These are phyloP conservation scores for Drosophila obscura DNA, from an alignment of 1,140 invertebrate species.

Conservation along the genomic window DNA sequence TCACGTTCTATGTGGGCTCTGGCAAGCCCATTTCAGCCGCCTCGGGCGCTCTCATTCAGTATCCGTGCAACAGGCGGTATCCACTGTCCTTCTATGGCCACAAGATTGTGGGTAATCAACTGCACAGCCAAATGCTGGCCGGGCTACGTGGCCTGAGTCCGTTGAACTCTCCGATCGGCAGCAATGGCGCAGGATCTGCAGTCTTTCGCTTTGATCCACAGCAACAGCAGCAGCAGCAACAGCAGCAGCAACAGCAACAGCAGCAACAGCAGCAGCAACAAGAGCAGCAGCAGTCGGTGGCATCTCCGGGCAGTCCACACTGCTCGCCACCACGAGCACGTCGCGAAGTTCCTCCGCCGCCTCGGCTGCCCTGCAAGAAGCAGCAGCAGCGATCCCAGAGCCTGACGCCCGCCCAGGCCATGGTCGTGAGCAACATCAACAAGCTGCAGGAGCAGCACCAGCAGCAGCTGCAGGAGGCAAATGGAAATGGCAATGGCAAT, in stretches of 20 bases:
- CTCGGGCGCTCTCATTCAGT: constrained; percentile 93
- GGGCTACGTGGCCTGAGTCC: constrained; percentile 76
- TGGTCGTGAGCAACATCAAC: constrained; percentile 73
- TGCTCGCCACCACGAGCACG: constrained; percentile 85
- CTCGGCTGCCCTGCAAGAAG: constrained; percentile 87
- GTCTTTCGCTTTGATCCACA: constrained; percentile 70
- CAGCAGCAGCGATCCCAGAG: constrained; percentile 89
- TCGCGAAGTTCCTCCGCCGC: constrained; percentile 85
- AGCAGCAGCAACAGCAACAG: constrained; percentile 4
- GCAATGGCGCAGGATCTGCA: constrained; percentile 8
- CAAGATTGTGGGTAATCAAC: constrained; percentile 80
- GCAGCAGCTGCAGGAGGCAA: constrained; percentile 51
- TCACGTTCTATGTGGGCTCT: constrained; percentile 97
- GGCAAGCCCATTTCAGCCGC: constrained; percentile 92
- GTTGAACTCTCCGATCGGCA: constrained; percentile 70
- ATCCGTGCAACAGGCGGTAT: constrained; percentile 89
- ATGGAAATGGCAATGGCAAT: constrained; percentile 44
- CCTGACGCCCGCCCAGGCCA: constrained; percentile 86
- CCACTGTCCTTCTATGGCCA: constrained; percentile 85
- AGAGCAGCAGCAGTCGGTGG: constrained; percentile 9
- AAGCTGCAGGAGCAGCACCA: constrained; percentile 68
- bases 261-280: neutral
- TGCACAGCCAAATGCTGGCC: constrained; percentile 79
- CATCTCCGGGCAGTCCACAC: constrained; percentile 54
- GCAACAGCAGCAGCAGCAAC: constrained; percentile 17